Base-by-base conservation (phyloP, 2,797 vertebrate genomes). In the Lerista edwardsae region DNA sequence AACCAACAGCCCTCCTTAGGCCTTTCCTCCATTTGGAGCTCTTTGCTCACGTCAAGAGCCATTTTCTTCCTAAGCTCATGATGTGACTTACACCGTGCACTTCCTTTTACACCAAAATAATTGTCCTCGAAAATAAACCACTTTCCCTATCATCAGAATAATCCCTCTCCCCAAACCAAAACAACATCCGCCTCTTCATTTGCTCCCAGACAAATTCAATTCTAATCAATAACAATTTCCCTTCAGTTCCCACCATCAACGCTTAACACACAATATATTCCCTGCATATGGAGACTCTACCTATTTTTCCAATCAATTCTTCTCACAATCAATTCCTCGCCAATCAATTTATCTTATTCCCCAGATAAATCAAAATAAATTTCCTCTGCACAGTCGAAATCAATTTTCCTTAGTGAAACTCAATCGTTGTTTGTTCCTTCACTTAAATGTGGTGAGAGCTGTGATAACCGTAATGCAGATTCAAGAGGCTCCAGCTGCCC, bases 221-320 rank as follows among this genome's bases (percentile, higher is more conserved):
- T 41, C 34, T 44, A 57, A 41, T 76, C 65, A 77, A 68, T 76
- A 76, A 83, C 75, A 4, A 77, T 69, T 57, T 57, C 23, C 34
- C 47, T 68, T 80, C 57, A 23, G 47, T 69, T 80, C 47, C 27
- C n/a, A 51, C 65, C 23, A 57, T 34, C 2, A n/a, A 44, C 27
- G 41, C 25, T 25, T 29, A 27, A 75, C 15, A 34, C 19, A 21
- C 44, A 34, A 31, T 75, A 75, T 57, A 75, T 75, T 23, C 55
- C 73, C 47, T 23, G 19, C 57, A 75, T 75, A 57, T 57, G 8
- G 73, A 57, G 73, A 25, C 17, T 51, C 73, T 75, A 57, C 17
- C 72, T 57, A 57, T 75, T 57, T 75, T 75, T 57, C 47, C 73
- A 57, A 57, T 47, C 73, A 75, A 75, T 57, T 57, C 73, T 31